phyloP scores from a whole-genome alignment of 1,140 invertebrate genomes.

The Microplitis demolitor region DNA sequence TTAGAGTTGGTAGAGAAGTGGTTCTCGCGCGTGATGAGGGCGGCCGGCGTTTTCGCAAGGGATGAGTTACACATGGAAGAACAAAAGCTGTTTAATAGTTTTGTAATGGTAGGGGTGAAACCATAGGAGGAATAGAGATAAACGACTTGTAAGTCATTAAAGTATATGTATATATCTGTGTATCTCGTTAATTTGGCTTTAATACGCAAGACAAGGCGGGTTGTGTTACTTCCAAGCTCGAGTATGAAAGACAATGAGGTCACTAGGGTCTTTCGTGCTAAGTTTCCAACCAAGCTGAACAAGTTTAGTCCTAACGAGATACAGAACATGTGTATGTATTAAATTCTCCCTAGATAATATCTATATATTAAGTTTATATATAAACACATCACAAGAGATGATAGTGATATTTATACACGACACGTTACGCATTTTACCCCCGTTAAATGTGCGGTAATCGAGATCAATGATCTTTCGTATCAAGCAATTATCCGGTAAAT shows the following conservation, averaged over 20 bases:
- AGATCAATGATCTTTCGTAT: constrained; percentile 2
- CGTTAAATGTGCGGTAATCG: background rate
- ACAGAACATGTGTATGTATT: constrained; percentile 13
- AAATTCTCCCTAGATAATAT: constrained; percentile 18
- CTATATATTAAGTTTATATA: background rate
- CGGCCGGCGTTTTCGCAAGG: too few relatives aligned
- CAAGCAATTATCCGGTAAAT: background rate
- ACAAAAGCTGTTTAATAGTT: too few relatives aligned
- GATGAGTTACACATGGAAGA: too few relatives aligned
- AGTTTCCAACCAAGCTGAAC: constrained; percentile 48
- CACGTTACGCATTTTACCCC: too few relatives aligned
- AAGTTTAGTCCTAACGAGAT: constrained; percentile 44
- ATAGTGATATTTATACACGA: too few relatives aligned
- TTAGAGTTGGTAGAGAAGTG: constrained; percentile 8
- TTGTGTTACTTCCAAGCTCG: background rate
- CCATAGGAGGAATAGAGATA: background rate
- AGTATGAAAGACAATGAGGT: constrained; percentile 46
- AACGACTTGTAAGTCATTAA: background rate
- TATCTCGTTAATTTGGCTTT: constrained; percentile 9
- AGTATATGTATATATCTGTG: background rate
- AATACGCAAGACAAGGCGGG: background rate
- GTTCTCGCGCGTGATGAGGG: background rate
- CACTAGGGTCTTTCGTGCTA: constrained; percentile 52
- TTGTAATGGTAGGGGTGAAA: background rate
- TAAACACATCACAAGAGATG: too few relatives aligned